Evolutionary conservation across 1,140 invertebrate genomes (phyloP), one percentile per base, ranked within the genome.

Genomic region (Cotesia chilonis): DNA sequence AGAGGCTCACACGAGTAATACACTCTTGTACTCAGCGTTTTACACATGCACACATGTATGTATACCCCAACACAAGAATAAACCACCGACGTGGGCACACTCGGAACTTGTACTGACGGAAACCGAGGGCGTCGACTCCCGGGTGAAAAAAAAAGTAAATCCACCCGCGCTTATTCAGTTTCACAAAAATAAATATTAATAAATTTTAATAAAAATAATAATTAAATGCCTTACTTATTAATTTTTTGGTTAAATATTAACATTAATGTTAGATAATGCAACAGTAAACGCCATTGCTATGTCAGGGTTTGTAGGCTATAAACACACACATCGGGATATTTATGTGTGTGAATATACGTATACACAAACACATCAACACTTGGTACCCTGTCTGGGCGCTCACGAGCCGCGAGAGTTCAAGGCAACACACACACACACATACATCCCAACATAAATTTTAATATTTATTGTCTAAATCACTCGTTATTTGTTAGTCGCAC

Each of bases 291-390:
- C 68, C 67, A 74, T 75, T 77, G 75, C 71, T 76, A 75, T 81
- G 82, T 84, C 83, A 83, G 81, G 79, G 79, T 82, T 84, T 84
- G 78, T 78, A 84, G 84, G 82, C 83, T 84, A 84, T 85, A 85
- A 84, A 83, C 82, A 83, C 79, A 79, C 74, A 76, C 78, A 73
- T 14, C n/a, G n/a, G 5, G 14, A 14, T 55, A 20, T n/a, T 2
- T 14, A 20, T 14, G 54, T 14, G 54, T 20, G 12, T 55, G 17
- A 14, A 55, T 55, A n/a, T 14, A 14, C 4, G 17, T 55, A 54
- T 28, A 47, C 41, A 70, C 63, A 59, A n/a, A 64, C 57, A 28
- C 73, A 71, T 57, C 72, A 69, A 38, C 52, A 69, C 70, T 47
- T 47, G 71, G 73, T 54, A 54, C 72, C 54, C 14, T 54, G 70